Conservation (phyloP, 2,113 vertebrate species). For the Apodemus speciosus region DNA sequence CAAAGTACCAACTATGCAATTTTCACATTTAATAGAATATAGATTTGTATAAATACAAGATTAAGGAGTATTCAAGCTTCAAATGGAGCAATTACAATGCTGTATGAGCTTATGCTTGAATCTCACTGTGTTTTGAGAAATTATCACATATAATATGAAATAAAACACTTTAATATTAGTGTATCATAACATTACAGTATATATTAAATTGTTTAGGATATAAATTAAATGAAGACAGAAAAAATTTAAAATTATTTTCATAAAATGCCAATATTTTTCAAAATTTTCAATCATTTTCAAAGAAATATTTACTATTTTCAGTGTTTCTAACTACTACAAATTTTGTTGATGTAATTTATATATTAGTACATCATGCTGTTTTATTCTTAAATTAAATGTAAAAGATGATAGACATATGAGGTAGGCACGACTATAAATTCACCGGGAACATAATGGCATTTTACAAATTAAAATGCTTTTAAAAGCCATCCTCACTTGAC, state of each 20-base stretch:
- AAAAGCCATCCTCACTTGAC: background rate
- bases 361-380: background rate
- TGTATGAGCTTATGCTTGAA: background rate
- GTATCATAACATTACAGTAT: background rate
- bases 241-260: background rate
- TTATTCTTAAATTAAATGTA: background rate
- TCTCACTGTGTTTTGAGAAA: background rate
- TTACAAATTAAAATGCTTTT: constrained; percentile 6
- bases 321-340: background rate
- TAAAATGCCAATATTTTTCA: background rate
- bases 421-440: background rate
- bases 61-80: background rate
- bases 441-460: background rate
- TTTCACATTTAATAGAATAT: constrained; percentile 29
- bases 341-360: background rate
- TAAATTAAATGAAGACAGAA: constrained; percentile 29
- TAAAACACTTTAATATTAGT: background rate
- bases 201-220: background rate
- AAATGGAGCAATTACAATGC: background rate
- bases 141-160: background rate
- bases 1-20: background rate
- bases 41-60: background rate
- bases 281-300: too few relatives aligned
- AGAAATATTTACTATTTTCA: constrained; percentile 7
- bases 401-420: background rate